Percentiles rank a stretch among this genome's conserved stretches.
Evolutionary conservation across 1,140 invertebrate genomes (phyloP).

Genomic region (Ganaspis sp.): DNA sequence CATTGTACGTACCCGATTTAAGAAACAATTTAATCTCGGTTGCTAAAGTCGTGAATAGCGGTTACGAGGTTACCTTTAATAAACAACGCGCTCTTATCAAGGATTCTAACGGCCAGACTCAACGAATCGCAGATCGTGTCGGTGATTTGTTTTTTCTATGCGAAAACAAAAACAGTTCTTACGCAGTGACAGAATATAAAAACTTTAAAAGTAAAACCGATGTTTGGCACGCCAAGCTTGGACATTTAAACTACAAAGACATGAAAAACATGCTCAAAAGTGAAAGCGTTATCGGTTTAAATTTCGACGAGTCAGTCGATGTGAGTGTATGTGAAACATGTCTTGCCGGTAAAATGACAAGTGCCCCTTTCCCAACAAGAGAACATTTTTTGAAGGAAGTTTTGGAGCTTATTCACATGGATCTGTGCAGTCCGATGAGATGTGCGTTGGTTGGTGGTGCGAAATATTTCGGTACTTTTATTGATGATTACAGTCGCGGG

Average conservation of each 20-base stretch:
- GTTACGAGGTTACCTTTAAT: not conserved
- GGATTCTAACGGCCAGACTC: too few relatives aligned
- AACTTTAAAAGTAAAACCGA: not conserved
- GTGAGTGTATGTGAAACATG: not conserved
- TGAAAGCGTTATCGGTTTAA: not conserved
- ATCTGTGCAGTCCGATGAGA: too few relatives aligned
- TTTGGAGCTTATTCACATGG: too few relatives aligned
- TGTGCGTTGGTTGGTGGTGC: not conserved
- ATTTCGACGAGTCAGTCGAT: not conserved
- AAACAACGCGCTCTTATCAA: too few relatives aligned
- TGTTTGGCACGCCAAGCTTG: slow-evolving; percentile 5
- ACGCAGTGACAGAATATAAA: too few relatives aligned
- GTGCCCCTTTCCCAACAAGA: too few relatives aligned
- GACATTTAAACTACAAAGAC: slow-evolving; percentile 22
- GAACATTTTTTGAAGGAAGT: too few relatives aligned
- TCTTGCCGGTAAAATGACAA: too few relatives aligned
- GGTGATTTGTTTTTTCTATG: too few relatives aligned
- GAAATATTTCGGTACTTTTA: slow-evolving; percentile 54
- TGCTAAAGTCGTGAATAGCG: slow-evolving; percentile 30
- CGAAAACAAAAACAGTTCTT: too few relatives aligned
- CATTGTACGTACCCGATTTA: not conserved
- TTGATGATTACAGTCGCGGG: slow-evolving; percentile 49
- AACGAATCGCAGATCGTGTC: too few relatives aligned
- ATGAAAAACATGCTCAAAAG: not conserved
- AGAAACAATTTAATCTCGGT: slow-evolving; percentile 37